phyloP scores from a whole-genome alignment of 2,113 vertebrate genomes.

The Nycticebus coucang region DNA sequence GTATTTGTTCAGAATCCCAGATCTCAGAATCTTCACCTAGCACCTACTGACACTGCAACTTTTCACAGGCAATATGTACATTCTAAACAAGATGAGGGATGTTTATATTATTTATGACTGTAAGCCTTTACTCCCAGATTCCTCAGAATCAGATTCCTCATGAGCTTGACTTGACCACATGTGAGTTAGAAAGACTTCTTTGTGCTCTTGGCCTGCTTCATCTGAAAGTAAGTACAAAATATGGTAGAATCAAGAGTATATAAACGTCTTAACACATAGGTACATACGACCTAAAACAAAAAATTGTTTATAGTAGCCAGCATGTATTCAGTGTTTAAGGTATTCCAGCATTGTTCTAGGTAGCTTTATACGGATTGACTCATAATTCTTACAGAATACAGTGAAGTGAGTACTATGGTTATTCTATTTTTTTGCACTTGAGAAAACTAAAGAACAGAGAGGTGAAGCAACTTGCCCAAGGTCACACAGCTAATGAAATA shows the following conservation, averaged over 20 bases:
- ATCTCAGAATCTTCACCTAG: background rate
- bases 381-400: background rate
- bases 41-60: background rate
- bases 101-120: constrained; percentile 27
- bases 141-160: background rate
- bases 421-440: background rate
- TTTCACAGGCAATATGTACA: background rate
- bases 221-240: constrained; percentile 20
- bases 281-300: constrained; percentile 32
- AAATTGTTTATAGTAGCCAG: background rate
- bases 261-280: background rate
- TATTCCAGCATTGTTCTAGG: background rate
- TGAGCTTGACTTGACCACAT: background rate
- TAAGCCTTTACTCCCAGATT: background rate
- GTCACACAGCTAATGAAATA: background rate
- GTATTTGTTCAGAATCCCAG: constrained; percentile 20
- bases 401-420: background rate
- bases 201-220: background rate
- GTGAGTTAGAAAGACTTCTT: constrained; percentile 45
- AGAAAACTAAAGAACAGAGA: background rate
- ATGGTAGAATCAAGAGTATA: constrained; percentile 35
- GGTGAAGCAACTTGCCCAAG: background rate
- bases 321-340: background rate
- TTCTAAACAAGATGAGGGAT: background rate
- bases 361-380: background rate